Evolutionary conservation across 2,113 vertebrate genomes (phyloP).

Genomic region (Alligator sinensis): DNA sequence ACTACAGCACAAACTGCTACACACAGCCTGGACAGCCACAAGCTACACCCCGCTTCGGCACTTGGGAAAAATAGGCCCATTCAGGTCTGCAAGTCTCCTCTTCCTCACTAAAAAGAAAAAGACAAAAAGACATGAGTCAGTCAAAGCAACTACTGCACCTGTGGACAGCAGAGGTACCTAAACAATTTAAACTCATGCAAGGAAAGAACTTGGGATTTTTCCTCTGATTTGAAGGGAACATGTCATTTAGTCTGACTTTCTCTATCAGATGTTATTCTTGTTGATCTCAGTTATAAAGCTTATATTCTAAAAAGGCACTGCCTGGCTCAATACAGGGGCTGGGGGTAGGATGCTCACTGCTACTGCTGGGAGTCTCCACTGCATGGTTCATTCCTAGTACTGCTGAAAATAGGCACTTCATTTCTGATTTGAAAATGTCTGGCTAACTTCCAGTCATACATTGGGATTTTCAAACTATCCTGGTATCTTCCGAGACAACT

Average conservation of each 20-base stretch:
- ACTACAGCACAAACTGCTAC: constrained; percentile 48
- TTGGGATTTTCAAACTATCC: neutral
- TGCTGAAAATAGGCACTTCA: neutral
- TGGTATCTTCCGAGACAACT: neutral
- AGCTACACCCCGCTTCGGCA: constrained; percentile 93
- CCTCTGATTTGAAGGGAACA: neutral
- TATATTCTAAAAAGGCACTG: neutral
- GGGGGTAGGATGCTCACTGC: neutral
- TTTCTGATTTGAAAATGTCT: neutral
- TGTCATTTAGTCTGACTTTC: neutral
- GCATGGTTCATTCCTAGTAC: neutral
- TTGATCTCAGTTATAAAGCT: neutral
- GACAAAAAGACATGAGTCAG: constrained; percentile 31
- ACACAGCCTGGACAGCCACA: neutral
- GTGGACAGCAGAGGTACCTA: neutral
- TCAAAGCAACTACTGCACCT: fast-evolving
- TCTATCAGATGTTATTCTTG: neutral
- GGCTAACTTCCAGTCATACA: neutral
- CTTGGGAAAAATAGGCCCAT: constrained; percentile 95
- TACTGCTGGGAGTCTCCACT: neutral
- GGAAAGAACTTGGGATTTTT: neutral
- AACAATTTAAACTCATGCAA: constrained; percentile 14
- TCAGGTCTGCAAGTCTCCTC: constrained; percentile 91
- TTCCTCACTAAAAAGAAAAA: constrained; percentile 90
- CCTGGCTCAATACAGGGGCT: neutral